Percentiles rank a stretch among this genome's conserved stretches.
These are phyloP conservation scores for Galeopterus variegatus DNA, from an alignment of 2,113 vertebrate species.

Conservation along the genomic window DNA sequence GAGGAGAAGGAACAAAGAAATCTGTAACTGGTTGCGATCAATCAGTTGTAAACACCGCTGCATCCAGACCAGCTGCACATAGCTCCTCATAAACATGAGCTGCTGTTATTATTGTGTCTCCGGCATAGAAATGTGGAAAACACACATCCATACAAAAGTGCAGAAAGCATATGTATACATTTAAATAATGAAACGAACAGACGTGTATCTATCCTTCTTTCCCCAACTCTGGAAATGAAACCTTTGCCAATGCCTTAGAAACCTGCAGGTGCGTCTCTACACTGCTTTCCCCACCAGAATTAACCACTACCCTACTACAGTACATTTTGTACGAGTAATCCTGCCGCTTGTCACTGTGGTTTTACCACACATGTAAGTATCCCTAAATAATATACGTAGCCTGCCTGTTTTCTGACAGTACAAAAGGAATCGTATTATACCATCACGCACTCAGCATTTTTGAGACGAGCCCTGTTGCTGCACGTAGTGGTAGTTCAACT, in stretches of 20 bases:
- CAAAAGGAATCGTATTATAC: background rate
- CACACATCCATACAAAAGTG: background rate
- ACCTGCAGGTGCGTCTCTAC: background rate
- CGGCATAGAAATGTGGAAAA: background rate
- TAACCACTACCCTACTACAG: background rate
- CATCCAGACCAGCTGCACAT: background rate
- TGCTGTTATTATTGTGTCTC: background rate
- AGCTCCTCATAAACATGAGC: background rate
- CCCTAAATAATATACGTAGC: background rate
- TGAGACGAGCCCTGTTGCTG: background rate
- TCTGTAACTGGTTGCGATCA: no score
- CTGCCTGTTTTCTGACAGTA: background rate
- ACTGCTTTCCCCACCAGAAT: background rate
- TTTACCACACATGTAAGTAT: background rate
- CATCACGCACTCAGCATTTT: background rate
- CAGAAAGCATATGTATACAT: background rate
- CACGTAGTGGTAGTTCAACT: background rate
- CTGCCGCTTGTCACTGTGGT: background rate
- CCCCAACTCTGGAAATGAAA: background rate
- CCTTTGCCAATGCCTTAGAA: background rate
- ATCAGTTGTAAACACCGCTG: no score
- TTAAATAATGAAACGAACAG: background rate
- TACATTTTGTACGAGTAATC: background rate
- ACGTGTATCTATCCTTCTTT: background rate
- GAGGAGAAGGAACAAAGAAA: no score